Base-by-base conservation (phyloP, 2,888 invertebrate species). In the Pollenia angustigena region DNA sequence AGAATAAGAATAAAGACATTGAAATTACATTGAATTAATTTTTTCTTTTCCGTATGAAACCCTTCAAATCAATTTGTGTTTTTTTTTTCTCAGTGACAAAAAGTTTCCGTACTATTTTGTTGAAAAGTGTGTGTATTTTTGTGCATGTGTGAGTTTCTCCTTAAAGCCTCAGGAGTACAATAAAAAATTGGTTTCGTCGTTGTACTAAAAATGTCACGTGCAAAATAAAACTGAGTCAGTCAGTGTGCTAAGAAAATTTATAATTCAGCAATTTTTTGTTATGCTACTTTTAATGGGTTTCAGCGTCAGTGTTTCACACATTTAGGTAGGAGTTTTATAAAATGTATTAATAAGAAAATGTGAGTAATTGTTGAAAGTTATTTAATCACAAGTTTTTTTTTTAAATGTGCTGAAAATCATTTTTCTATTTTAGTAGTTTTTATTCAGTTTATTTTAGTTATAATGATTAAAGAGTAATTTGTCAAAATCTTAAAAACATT, bases 201-300 rank as follows among this genome's bases (percentile, higher is more conserved):
- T 71, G 81, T 60, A 71, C 69, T 68, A 54, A 82, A 79, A 82
- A 62, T 23, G 66, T 81, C 85, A 85, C 82, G 85, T 85, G 64
- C 81, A 64, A 40, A 76, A 66, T 76, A 54, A 76, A 42, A 76
- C 46, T 32, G 32, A 32, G 32, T 56, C 56, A 56, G 66, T 48
- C 56, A n/a, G 7, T 48, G 42, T 78, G 32, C 58, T 78, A 16
- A 60, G 42, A n/a, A 62, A 62, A 62, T 62, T 68, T 78, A 52
- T 60, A 46, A 40, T 72, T 32, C 32, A 32, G 32, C 32, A 32
- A n/a, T 54, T 54, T 18, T 6, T 54, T 16, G 16, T 3, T 9
- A 8, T 9, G 10, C 52, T 54, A 16, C 52, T 54, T 54, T 9
- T 16, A 32, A 32, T 54, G 16, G 50, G 14, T 54, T 54, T 18